A percentile compares a stretch with the other conserved stretches of the same genome.
Conservation (phyloP, 2,113 vertebrate species). For the Tetrax tetrax region DNA sequence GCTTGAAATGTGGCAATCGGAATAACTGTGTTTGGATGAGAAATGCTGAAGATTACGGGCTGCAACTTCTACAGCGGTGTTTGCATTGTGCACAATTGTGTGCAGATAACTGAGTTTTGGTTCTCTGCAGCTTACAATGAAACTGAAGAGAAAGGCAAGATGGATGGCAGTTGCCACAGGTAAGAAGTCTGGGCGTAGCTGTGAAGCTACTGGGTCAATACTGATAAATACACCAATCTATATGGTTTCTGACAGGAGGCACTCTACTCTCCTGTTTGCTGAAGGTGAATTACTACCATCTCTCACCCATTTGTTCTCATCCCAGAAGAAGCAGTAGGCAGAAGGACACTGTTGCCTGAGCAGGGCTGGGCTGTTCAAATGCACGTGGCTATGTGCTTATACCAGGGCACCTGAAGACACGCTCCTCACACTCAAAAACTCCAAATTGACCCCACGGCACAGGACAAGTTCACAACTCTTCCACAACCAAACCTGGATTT, state of each 20-base stretch:
- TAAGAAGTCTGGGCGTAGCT: neutral
- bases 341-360: neutral
- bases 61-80: neutral
- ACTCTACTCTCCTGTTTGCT: neutral
- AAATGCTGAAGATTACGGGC: neutral
- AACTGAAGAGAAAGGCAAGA: neutral
- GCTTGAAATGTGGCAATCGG: neutral
- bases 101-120: neutral
- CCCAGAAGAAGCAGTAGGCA: neutral
- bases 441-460: neutral
- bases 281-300: neutral
- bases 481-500: neutral
- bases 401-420: rapidly evolving
- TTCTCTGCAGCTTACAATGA: neutral
- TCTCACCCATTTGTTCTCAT: neutral
- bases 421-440: neutral
- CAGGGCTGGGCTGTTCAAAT: neutral
- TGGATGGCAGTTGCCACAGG: neutral
- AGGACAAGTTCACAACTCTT: neutral
- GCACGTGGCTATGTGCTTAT: rapidly evolving
- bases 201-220: neutral
- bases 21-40: constrained; percentile 13
- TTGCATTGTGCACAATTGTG: neutral
- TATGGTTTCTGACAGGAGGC: neutral
- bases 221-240: neutral